These are phyloP conservation scores for Camptogramma bilineatum DNA, from an alignment of 2,888 invertebrate genomes.

Conservation along the genomic window DNA sequence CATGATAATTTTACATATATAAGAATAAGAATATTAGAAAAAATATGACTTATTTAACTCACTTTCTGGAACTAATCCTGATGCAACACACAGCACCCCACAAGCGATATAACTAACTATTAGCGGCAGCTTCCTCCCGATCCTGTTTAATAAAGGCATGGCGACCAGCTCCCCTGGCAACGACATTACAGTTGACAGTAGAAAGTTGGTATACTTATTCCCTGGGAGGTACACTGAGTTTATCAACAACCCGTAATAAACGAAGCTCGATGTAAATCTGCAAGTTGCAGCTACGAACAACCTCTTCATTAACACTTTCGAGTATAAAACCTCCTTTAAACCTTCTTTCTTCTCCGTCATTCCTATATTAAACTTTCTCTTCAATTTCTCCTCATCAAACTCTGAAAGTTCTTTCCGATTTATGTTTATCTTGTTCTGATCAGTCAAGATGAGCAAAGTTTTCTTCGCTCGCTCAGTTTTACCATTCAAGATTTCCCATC, in stretches of 20 bases:
- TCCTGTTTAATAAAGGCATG: conserved; percentile 68
- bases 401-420: conserved; percentile 56
- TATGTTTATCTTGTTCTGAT: conserved; percentile 63
- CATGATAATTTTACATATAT: too few species aligned
- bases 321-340: conserved; percentile 57
- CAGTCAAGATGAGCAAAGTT: conserved; percentile 57
- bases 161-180: conserved; percentile 72
- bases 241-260: conserved; percentile 72
- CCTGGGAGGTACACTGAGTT: conserved; percentile 74
- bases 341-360: conserved; percentile 60
- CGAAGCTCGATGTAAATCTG: conserved; percentile 67
- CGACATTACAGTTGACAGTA: conserved; percentile 70
- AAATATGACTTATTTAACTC: conserved; percentile 42
- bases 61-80: conserved; percentile 65
- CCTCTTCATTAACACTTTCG: conserved; percentile 63
- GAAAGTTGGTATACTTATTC: conserved; percentile 70
- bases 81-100: conserved; percentile 60
- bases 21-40: too few species aligned
- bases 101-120: conserved; percentile 61
- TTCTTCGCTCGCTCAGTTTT: conserved; percentile 64
- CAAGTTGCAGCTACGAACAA: conserved; percentile 56
- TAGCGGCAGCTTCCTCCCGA: conserved; percentile 68
- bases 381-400: conserved; percentile 58
- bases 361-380: conserved; percentile 62
- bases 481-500: conserved; percentile 72